Evolutionary conservation across 2,888 invertebrate genomes (phyloP).

Genomic region (Leucania comma): DNA sequence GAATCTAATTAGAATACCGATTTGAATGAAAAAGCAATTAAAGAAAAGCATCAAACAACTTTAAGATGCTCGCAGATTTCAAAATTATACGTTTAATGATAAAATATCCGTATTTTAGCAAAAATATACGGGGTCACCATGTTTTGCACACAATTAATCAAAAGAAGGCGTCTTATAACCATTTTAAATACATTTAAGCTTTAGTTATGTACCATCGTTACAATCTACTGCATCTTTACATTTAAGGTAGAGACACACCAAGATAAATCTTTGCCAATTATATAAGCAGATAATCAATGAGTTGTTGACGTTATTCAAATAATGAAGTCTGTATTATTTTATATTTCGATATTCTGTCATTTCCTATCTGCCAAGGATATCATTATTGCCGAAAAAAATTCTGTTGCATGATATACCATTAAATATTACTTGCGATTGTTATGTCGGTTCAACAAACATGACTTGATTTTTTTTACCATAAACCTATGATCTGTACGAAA

Average conservation of each 20-base stretch:
- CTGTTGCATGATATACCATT: neutral
- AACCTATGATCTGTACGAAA: neutral
- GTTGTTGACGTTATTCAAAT: neutral
- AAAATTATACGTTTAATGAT: neutral
- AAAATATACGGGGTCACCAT: neutral
- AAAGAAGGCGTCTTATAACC: slow-evolving; percentile 22
- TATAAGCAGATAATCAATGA: neutral
- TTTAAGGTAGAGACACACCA: slow-evolving; percentile 4
- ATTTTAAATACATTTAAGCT: slow-evolving; percentile 33
- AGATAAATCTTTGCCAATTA: neutral
- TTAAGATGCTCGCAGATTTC: neutral
- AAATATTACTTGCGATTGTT: neutral
- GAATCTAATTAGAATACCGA: slow-evolving; percentile 31
- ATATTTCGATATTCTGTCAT: neutral
- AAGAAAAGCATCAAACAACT: slow-evolving; percentile 3
- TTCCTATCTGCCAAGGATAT: slow-evolving; percentile 8
- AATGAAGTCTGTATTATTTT: neutral
- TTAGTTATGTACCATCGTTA: slow-evolving; percentile 56
- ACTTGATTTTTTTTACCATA: neutral
- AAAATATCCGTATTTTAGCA: slow-evolving; percentile 1
- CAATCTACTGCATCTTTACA: slow-evolving; percentile 23
- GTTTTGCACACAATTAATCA: slow-evolving; percentile 42
- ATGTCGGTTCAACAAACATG: neutral
- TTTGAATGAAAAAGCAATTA: slow-evolving; percentile 12
- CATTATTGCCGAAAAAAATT: neutral